Evolutionary conservation across 2,888 invertebrate species (phyloP).

Genomic region (Zygogramma bicolorata): DNA sequence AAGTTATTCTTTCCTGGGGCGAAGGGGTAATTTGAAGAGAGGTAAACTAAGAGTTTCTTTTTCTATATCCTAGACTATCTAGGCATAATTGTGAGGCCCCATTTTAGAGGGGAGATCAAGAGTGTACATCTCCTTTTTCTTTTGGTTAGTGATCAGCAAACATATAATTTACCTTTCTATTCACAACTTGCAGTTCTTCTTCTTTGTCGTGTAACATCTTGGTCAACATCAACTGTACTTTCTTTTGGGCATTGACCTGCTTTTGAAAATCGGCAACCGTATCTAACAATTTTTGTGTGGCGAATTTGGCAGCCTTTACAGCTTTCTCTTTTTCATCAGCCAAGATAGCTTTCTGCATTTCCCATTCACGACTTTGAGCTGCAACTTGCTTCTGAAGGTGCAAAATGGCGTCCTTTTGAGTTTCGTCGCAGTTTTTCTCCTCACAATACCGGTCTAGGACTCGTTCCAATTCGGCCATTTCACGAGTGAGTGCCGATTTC

Average conservation of each 20-base stretch:
- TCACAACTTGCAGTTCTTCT: constrained; percentile 48
- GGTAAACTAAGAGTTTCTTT: too few relatives aligned
- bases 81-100: too few relatives aligned
- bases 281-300: constrained; percentile 59
- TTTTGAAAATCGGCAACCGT: constrained; percentile 61
- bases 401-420: constrained; percentile 38
- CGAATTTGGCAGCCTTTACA: constrained; percentile 59
- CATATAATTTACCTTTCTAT: constrained; percentile 51
- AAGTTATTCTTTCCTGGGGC: too few relatives aligned
- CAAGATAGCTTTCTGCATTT: constrained; percentile 46
- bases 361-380: constrained; percentile 49
- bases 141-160: too few relatives aligned
- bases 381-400: constrained; percentile 47
- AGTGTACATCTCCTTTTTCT: too few relatives aligned
- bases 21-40: too few relatives aligned
- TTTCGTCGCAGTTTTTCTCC: constrained; percentile 37
- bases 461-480: constrained; percentile 48
- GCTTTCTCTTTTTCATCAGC: constrained; percentile 59
- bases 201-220: constrained; percentile 60
- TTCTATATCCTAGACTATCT: too few relatives aligned
- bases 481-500: constrained; percentile 42
- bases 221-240: constrained; percentile 57
- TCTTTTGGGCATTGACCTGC: constrained; percentile 58
- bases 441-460: constrained; percentile 42
- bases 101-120: too few relatives aligned